These are phyloP conservation scores for Pelusios castaneus DNA, from an alignment of 2,113 vertebrate genomes.

Conservation along the genomic window DNA sequence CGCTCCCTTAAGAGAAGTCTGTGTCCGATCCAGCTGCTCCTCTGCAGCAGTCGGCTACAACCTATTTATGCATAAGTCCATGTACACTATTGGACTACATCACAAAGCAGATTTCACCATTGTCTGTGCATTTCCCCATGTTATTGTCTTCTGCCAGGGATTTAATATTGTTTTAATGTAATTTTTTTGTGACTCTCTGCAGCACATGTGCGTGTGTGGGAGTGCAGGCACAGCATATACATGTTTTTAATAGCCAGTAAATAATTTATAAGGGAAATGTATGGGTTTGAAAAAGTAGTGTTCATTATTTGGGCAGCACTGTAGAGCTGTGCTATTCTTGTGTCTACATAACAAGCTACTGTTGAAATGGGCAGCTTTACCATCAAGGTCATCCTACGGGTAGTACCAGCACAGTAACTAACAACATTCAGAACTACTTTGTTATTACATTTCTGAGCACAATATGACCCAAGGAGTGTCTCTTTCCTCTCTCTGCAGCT, in stretches of 20 bases:
- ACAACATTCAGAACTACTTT: background rate
- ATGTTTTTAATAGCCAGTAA: background rate
- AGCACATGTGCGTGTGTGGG: background rate
- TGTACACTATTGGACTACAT: background rate
- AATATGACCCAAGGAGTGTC: background rate
- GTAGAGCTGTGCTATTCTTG: background rate
- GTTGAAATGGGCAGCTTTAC: background rate
- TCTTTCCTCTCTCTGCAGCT: background rate
- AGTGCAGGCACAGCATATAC: background rate
- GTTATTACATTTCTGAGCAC: background rate
- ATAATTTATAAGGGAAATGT: background rate
- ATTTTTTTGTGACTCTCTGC: accelerated
- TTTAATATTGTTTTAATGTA: background rate
- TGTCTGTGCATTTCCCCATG: background rate
- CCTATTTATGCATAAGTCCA: background rate
- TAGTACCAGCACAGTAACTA: background rate
- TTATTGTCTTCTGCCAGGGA: background rate
- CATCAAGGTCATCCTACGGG: background rate
- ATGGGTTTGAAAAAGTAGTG: background rate
- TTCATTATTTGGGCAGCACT: background rate
- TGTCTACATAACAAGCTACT: background rate
- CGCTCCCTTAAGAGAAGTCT: no score
- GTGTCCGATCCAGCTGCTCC: no score
- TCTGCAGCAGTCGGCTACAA: no score
- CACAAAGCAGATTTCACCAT: background rate